Base-by-base conservation (phyloP, 2,888 invertebrate genomes). In the Euclidia mi region DNA sequence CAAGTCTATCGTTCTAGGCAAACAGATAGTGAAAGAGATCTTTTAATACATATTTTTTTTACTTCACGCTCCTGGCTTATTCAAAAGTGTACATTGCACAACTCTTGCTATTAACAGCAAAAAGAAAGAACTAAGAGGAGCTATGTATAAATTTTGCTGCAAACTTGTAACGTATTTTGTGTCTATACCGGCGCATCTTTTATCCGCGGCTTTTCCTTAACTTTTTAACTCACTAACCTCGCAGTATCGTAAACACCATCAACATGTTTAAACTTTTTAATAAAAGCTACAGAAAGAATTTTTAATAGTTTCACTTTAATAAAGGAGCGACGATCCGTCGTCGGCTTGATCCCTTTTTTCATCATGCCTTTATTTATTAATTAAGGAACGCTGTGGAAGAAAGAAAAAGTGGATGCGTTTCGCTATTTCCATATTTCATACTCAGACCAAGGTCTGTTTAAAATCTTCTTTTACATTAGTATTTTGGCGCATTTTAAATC, bases 221-320 rank as follows among this genome's bases (percentile, higher is more conserved):
- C 59, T 56, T 68, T 57, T 48, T 45, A 72, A 64, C 56, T 65
- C 25, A 43, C 56, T 47, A 60, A 72, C 73, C 69, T 37, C 38
- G 43, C 11, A 49, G 34, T 10, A 51, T 57, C 69, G 60, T 70
- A 65, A 70, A 57, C 65, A 56, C 45, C 51, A 41, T 56, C 65
- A 58, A 74, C 70, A 71, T 73, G 68, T 70, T 68, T 48, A 62
- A 79, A 79, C 70, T 77, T 81, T 81, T 81, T 85, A 84, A 84
- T 85, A 80, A 84, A 14, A 79, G 72, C 74, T 71, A 65, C 78
- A 69, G 79, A 63, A 65, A 17, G 14, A 49, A 80, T 82, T 84
- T 88, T 88, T 88, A 85, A 87, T 85, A 85, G 84, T 78, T 85
- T 82, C 82, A 82, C 80, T 88, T 88, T 88, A 89, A 89, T 89